Evolutionary conservation across 2,888 invertebrate genomes (phyloP), one percentile per base, ranked within the genome.

Genomic region (Lochmaea capreae): DNA sequence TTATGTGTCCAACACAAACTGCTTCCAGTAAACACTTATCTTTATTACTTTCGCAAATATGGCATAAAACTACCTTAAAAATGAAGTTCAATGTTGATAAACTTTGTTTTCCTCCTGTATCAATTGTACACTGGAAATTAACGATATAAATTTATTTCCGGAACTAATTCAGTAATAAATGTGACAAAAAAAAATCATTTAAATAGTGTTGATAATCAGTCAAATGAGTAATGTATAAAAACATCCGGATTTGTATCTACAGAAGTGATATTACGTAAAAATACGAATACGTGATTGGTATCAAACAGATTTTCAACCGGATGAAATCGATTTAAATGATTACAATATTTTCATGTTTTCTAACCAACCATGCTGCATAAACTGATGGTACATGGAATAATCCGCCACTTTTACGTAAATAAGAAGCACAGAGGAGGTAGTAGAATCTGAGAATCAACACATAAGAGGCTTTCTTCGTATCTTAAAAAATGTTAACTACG

Each of bases 221-320:
- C 16, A 54, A 54, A 16, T 16, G n/a, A 54, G 9, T 54, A 16
- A 10, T 18, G 54, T 54, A 46, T 16, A 10, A 10, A 16, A 18
- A 54, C 18, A 54, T 54, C 54, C 54, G 54, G 18, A 54, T 54
- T 54, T 16, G 18, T 54, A 54, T 54, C 54, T 54, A 54, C 54
- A 18, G 54, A 54, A 16, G 16, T 18, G 6, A 16, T 16, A 54
- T 54, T 54, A 52, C 14, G 46, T 14, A 46, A 52, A 4, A 52
- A 46, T 46, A 49, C 49, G 49, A n/a, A n/a, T 8, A 49, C n/a
- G 49, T n/a, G 6, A 49, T 11, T 6, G 14, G 49, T 5, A 49
- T n/a, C n/a, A 49, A 14, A n/a, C 49, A 49, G 49, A n/a, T n/a
- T n/a, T 54, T 54, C 16, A 18, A 10, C 54, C 16, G 46, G 46